Percentiles rank a stretch among this genome's conserved stretches.
phyloP scores from a whole-genome alignment of 2,113 vertebrate genomes.

The Erythrolamprus reginae region DNA sequence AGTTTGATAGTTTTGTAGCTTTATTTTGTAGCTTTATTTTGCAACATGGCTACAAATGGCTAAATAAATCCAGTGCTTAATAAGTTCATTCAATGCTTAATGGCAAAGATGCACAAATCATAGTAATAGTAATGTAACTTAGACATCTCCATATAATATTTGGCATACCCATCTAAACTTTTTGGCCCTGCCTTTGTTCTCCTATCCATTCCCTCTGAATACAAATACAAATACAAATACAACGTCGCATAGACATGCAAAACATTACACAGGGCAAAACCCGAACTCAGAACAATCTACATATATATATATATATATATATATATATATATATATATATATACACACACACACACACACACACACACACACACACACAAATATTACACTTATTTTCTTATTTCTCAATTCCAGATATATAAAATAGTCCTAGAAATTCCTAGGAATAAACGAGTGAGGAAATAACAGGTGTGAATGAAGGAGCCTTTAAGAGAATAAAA shows the following conservation, averaged over 20 bases:
- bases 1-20: neutral
- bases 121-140: neutral
- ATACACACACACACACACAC: too few relatives aligned
- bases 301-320: too few relatives aligned
- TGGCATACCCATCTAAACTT: neutral
- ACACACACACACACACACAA: too few relatives aligned
- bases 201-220: neutral
- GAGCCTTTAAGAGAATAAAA: neutral
- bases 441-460: neutral
- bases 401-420: neutral
- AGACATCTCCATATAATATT: neutral
- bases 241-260: too few relatives aligned
- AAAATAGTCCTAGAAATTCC: neutral
- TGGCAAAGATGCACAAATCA: neutral
- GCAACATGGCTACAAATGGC: neutral
- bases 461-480: neutral
- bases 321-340: too few relatives aligned
- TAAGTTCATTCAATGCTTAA: neutral
- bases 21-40: neutral
- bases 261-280: too few relatives aligned
- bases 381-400: neutral
- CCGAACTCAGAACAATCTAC: too few relatives aligned
- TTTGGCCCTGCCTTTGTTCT: neutral
- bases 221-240: too few relatives aligned
- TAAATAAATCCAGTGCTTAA: neutral